These are phyloP conservation scores for Mesocentrotus franciscanus DNA, from an alignment of 53 echinoderm and acorn worm species.

Conservation along the genomic window DNA sequence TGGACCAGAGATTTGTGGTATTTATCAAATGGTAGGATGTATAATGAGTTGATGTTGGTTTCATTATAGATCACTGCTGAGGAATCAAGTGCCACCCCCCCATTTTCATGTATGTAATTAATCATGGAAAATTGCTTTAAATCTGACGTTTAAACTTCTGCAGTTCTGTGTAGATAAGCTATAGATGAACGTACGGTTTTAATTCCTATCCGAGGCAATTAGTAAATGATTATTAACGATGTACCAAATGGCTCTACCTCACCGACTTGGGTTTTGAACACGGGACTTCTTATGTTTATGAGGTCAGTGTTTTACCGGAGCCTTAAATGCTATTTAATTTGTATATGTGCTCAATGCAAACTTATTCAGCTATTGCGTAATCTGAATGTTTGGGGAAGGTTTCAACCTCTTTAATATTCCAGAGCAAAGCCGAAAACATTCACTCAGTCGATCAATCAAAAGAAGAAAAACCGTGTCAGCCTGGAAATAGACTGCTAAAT, in stretches of 20 bases:
- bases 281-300: not conserved
- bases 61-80: too few relatives aligned
- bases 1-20: not conserved
- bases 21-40: not conserved
- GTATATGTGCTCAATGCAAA: too few relatives aligned
- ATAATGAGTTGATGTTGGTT: not conserved
- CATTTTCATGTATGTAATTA: not conserved
- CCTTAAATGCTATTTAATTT: too few relatives aligned
- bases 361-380: too few relatives aligned
- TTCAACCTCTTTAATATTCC: too few relatives aligned
- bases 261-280: not conserved
- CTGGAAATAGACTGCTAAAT: slow-evolving; percentile 19
- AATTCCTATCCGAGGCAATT: not conserved
- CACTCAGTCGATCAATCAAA: not conserved
- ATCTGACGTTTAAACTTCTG: not conserved
- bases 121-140: not conserved
- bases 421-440: not conserved
- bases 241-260: not conserved
- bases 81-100: not conserved
- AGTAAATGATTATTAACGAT: not conserved
- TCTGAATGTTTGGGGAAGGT: too few relatives aligned
- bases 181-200: not conserved
- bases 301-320: not conserved
- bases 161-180: not conserved
- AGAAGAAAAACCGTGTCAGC: not conserved